Conservation (phyloP, 2,113 vertebrate genomes). For the Cyphomyrus discorhynchus region DNA sequence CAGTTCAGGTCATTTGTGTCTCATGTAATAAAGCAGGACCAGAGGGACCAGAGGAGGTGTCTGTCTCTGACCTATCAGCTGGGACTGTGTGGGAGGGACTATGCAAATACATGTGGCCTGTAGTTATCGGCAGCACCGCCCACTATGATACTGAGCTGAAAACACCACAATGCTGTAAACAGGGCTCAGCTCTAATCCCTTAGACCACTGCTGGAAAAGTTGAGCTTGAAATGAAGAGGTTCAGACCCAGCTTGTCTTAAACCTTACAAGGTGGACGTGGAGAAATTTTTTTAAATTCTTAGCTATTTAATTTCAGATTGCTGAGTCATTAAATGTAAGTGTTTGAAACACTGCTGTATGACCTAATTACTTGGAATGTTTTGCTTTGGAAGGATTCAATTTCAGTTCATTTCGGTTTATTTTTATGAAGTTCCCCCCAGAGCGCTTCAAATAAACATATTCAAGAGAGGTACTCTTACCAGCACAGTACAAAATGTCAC, state of each 20-base stretch:
- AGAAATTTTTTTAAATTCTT: neutral
- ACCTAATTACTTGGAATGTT: neutral
- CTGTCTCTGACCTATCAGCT: constrained; percentile 13
- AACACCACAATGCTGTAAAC: neutral
- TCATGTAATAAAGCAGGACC: constrained; percentile 31
- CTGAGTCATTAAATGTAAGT: neutral
- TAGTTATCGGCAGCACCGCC: neutral
- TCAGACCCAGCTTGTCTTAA: neutral
- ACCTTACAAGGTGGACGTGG: neutral
- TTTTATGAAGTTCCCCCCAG: neutral
- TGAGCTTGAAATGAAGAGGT: neutral
- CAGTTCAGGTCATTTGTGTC: constrained; percentile 29
- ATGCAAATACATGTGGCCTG: constrained; percentile 29
- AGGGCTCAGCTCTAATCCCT: neutral
- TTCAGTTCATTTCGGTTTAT: neutral
- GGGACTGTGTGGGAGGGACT: constrained; percentile 27
- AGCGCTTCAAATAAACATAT: neutral
- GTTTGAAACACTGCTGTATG: neutral
- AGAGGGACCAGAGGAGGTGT: constrained; percentile 20
- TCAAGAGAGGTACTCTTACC: neutral
- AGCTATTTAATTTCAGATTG: neutral
- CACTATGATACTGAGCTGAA: neutral
- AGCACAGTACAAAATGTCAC: neutral
- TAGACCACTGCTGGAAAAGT: neutral
- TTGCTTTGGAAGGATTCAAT: neutral